Base-by-base conservation (phyloP, 2,888 invertebrate species). In the Conistra vaccinii region DNA sequence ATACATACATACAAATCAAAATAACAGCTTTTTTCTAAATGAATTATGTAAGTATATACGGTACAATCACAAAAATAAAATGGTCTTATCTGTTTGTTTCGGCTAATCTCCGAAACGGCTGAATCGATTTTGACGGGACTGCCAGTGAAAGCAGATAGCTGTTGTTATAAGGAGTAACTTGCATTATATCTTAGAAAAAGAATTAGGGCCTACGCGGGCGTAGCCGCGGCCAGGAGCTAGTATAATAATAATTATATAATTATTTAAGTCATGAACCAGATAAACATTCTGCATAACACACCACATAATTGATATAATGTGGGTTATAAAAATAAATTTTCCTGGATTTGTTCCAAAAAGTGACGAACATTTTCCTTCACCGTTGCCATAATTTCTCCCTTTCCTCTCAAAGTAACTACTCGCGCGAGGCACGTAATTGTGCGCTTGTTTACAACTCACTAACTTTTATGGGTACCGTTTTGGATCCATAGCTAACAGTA, bases 311-410 rank as follows among this genome's bases (percentile, higher is more conserved):
- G 72, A 81, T 73, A 62, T 78, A 78, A 78, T 63, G 39, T 39
- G 66, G 55, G 77, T 67, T 78, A 69, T 57, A 80, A 82, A 71
- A 69, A 73, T 73, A 78, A 42, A 35, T 32, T 71, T 60, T 80
- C 35, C 76, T 83, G 84, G 76, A 85, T 72, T 80, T 73, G 80
- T 69, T 77, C 84, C 72, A 85, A 83, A 83, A 63, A 75, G 67
- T 73, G 35, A 71, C 53, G 55, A 63, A 60, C 32, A 65, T 73
- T 74, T 75, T 71, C 65, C 65, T 76, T 75, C 23, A 45, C 17
- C 61, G 73, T 32, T 63, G 66, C 61, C 74, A 68, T 73, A n/a
- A 83, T 74, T 62, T 67, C 63, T 65, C 69, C 53, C 66, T 73
- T 72, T 23, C 35, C 66, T 79, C 68, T 65, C n/a, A 23, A 60